Percentiles rank a stretch among this genome's conserved stretches.
Conservation (phyloP, 2,888 invertebrate species). For the Spodoptera picta region DNA sequence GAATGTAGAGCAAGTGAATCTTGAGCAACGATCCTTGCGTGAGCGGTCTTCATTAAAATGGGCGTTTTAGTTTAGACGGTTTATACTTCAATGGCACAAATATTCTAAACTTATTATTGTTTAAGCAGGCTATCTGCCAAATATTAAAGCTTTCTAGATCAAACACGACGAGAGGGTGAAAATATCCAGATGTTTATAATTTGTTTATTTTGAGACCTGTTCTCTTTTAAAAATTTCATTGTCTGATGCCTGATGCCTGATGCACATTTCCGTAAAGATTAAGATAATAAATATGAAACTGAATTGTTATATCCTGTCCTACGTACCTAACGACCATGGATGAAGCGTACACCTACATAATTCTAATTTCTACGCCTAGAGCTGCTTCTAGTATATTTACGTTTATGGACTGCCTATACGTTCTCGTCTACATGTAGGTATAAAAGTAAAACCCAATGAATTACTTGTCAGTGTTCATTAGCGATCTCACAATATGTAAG, state of each 20-base stretch:
- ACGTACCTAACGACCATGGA: background rate
- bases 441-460: constrained; percentile 66
- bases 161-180: constrained; percentile 1
- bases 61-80: constrained; percentile 15
- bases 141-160: constrained; percentile 7
- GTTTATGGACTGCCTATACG: constrained; percentile 8
- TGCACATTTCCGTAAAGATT: no score
- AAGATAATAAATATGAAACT: no score
- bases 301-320: no score
- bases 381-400: constrained; percentile 9
- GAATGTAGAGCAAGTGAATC: constrained; percentile 25
- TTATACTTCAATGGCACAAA: constrained; percentile 12
- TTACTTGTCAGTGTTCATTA: constrained; percentile 64
- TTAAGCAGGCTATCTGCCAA: constrained; percentile 14
- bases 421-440: constrained; percentile 12
- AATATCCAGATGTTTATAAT: background rate
- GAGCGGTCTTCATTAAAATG: constrained; percentile 12
- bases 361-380: constrained; percentile 5
- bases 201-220: no score
- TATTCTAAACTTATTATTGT: constrained; percentile 12
- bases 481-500: constrained; percentile 68
- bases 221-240: no score
- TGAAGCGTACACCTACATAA: background rate
- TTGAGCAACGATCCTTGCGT: constrained; percentile 9
- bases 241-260: no score